Conservation (phyloP, 1,140 invertebrate genomes). For the Zaprionus gabonicus region DNA sequence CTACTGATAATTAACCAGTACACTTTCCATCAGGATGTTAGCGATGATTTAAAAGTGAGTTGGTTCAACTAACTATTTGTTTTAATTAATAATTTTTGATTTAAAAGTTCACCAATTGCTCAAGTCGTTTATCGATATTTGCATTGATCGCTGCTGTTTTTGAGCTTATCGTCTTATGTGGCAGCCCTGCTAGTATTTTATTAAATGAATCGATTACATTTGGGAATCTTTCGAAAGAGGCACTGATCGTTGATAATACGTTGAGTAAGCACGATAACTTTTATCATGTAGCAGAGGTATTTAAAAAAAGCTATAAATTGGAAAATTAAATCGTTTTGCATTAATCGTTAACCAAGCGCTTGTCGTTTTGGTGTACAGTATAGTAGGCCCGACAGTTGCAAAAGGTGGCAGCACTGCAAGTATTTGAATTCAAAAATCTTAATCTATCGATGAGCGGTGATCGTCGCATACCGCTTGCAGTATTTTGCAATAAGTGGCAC, state of each 20-base stretch:
- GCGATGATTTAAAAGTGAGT: constrained; percentile 32
- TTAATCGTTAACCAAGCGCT: not conserved
- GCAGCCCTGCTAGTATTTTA: too few relatives aligned
- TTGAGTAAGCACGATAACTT: too few relatives aligned
- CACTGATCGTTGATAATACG: too few relatives aligned
- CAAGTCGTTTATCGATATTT: too few relatives aligned
- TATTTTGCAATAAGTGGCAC: too few relatives aligned
- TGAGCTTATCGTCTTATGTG: too few relatives aligned
- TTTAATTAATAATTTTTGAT: not conserved
- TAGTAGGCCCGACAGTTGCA: not conserved
- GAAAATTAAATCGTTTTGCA: not conserved
- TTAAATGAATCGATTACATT: too few relatives aligned
- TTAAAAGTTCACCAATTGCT: not conserved
- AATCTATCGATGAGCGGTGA: not conserved
- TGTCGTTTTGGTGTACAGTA: not conserved
- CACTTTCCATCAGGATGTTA: constrained; percentile 58
- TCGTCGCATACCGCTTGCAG: too few relatives aligned
- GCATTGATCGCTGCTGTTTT: too few relatives aligned
- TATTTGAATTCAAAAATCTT: not conserved
- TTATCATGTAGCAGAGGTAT: too few relatives aligned
- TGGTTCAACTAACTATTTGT: not conserved
- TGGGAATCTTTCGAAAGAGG: too few relatives aligned
- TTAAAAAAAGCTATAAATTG: not conserved
- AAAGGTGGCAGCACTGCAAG: not conserved
- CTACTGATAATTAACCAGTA: constrained; percentile 77